Conservation (phyloP, 2,113 vertebrate species). For the Myiopsitta monachus region DNA sequence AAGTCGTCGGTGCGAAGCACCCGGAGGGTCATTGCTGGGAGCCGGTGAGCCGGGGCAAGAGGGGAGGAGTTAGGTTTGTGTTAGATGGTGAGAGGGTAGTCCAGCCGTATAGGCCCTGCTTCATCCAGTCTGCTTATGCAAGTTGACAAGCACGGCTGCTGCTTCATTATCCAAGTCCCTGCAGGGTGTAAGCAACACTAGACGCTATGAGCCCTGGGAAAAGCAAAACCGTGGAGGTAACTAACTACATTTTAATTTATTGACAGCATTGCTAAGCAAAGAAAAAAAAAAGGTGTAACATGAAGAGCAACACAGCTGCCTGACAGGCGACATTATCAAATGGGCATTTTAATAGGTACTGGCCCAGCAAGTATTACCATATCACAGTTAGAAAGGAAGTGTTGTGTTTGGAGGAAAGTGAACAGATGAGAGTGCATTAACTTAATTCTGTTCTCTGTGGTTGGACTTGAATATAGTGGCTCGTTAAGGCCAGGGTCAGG, state of each 20-base stretch:
- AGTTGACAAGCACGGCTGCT: accelerated
- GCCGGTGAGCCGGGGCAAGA: accelerated
- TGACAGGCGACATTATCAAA: not conserved
- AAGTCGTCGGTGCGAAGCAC: accelerated
- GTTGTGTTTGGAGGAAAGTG: not conserved
- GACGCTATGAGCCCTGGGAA: not conserved
- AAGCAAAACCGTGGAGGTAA: accelerated
- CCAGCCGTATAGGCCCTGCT: accelerated
- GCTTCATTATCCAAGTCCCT: accelerated
- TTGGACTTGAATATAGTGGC: not conserved
- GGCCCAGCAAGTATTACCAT: not conserved
- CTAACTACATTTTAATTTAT: not conserved
- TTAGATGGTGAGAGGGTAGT: not conserved
- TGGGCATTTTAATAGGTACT: not conserved
- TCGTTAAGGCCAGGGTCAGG: not conserved
- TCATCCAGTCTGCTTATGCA: accelerated
- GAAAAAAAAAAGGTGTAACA: not conserved
- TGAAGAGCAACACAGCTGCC: not conserved
- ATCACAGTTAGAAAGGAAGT: not conserved
- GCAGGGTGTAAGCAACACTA: not conserved
- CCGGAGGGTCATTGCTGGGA: accelerated
- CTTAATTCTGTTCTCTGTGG: not conserved
- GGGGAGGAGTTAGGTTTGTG: accelerated
- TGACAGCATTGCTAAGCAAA: not conserved
- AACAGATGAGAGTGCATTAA: not conserved